Conservation (phyloP, 2,113 vertebrate genomes). For the Phaetusa simplex region DNA sequence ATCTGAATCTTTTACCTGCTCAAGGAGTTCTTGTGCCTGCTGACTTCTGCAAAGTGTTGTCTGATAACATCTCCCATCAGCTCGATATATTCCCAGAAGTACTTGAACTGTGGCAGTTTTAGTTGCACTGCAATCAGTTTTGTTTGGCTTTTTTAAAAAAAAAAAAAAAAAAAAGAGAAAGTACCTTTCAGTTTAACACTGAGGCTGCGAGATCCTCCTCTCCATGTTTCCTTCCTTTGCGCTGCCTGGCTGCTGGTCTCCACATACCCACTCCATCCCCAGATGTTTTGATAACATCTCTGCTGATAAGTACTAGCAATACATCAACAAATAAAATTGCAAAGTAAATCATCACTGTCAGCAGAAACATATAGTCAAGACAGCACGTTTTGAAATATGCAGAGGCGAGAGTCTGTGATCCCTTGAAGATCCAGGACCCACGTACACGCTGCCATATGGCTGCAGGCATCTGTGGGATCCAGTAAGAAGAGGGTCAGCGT, state of each 20-base stretch:
- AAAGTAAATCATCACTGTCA: conserved; percentile 65
- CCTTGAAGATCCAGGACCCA: background rate
- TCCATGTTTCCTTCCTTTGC: background rate
- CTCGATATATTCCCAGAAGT: background rate
- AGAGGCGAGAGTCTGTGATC: conserved; percentile 16
- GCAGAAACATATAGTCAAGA: background rate
- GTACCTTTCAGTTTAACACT: background rate
- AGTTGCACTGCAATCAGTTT: background rate
- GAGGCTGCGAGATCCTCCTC: background rate
- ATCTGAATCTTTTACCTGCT: background rate
- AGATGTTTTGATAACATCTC: conserved; percentile 51
- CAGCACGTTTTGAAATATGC: background rate
- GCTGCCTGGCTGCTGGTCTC: background rate
- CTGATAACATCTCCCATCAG: conserved; percentile 10
- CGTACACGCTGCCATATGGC: background rate
- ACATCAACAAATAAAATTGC: conserved; percentile 43
- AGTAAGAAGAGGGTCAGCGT: background rate
- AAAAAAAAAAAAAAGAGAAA: background rate
- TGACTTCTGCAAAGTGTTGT: background rate
- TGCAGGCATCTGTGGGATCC: background rate
- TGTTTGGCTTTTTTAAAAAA: background rate
- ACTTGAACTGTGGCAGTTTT: background rate
- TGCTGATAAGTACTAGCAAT: conserved; percentile 1
- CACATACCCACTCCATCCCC: background rate
- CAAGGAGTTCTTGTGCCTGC: background rate